Conservation (phyloP, 2,113 vertebrate genomes). For the Macaca fascicularis region T2T-MFA8v1.1 NC_088378.1:153054001-153054500, state of each 20-base stretch:
- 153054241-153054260: not conserved
- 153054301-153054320: not conserved
- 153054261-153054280: not conserved
- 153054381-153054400: conserved; percentile 33
- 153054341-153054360: not conserved
- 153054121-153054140: not conserved
- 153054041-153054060: conserved; percentile 8
- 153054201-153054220: conserved; percentile 3
- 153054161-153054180: not conserved
- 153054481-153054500: not conserved
- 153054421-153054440: not conserved
- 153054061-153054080: not conserved
- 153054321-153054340: not conserved
- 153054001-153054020: not conserved
- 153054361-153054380: not conserved
- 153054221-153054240: not conserved
- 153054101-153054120: conserved; percentile 9
- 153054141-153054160: not conserved
- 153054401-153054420: not conserved
- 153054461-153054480: not conserved
- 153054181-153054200: not conserved
- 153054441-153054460: not conserved
- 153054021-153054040: not conserved
- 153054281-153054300: not conserved
- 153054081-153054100: conserved; percentile 34